Evolutionary conservation across 2,113 vertebrate genomes (phyloP).

Genomic region (Sphaerodactylus townsendi): DNA sequence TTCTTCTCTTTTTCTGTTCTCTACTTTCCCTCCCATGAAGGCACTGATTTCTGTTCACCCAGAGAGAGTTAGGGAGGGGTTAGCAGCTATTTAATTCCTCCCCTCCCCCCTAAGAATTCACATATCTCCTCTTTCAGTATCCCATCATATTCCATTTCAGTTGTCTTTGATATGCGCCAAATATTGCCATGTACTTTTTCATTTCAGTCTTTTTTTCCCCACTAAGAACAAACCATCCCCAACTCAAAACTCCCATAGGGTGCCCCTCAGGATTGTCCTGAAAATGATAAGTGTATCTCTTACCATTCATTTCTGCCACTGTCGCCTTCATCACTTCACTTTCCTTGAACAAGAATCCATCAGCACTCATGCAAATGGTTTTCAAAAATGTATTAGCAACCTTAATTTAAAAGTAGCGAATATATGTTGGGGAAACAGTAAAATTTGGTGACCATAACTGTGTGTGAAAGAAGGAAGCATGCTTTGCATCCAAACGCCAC

Average conservation of each 20-base stretch:
- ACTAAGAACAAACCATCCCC: background rate
- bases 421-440: background rate
- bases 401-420: background rate
- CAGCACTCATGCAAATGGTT: background rate
- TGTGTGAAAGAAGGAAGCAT: too few relatives aligned
- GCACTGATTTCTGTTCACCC: constrained; percentile 51
- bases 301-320: background rate
- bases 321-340: background rate
- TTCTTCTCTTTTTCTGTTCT: background rate
- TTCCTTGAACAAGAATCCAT: too few relatives aligned
- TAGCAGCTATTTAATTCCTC: background rate
- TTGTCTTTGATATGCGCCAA: background rate
- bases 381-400: background rate
- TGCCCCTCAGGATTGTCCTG: background rate
- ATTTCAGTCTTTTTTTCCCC: background rate
- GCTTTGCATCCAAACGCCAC: constrained; percentile 56
- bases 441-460: background rate
- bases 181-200: background rate
- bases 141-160: background rate
- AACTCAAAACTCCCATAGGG: background rate
- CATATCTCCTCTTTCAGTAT: constrained; percentile 27
- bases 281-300: background rate
- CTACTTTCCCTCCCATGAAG: constrained; percentile 37
- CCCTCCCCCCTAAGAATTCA: constrained; percentile 18
- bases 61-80: constrained; percentile 4